Base-by-base conservation (phyloP, 2,113 vertebrate species). In the Callopanchax toddi region DNA sequence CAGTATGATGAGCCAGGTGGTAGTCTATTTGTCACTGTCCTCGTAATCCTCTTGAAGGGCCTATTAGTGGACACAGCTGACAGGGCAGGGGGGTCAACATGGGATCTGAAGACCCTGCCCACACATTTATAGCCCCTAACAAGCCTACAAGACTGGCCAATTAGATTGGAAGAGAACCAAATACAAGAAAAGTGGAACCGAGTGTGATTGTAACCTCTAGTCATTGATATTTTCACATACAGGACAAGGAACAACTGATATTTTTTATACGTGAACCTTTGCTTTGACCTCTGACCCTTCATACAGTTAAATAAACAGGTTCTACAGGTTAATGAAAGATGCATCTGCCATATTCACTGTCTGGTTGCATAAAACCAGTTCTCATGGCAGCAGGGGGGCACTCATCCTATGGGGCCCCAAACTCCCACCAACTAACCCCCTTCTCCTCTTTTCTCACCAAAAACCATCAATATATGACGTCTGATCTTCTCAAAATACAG, bases 11-110 rank as follows among this genome's bases (percentile, higher is more conserved):
- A 71, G 62, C 75, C 84, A 83, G 81, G 75, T 84, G 82, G 76
- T 58, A 42, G 69, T 63, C 61, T 73, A 21, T 76, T 71, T 73
- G 46, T 49, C 68, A 66, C 59, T 70, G 40, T 60, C 65, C 49
- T 1, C 10, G 65, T 81, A 89, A 90, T 87, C 85, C 82, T 87
- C 85, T 86, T 86, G 76, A 37, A 22, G 58, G 60, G 21, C 55
- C 76, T 77, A 74, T 73, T 77, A 81, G 76, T 42, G 18, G 65
- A 49, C 18, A 53, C 60, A 74, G 40, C 40, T 37, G 52, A 5
- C 20, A 46, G 44, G 69, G 56, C 61, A 34, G 13, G 51, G 46
- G 57, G 78, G 80, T 86, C 75, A 83, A 77, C 76, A 26, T 71
- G 70, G 83, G 73, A 84, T 87, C 76, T 88, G 76, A 40, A 81